Conservation (phyloP, 2,113 vertebrate species). For the Sylvia atricapilla region DNA sequence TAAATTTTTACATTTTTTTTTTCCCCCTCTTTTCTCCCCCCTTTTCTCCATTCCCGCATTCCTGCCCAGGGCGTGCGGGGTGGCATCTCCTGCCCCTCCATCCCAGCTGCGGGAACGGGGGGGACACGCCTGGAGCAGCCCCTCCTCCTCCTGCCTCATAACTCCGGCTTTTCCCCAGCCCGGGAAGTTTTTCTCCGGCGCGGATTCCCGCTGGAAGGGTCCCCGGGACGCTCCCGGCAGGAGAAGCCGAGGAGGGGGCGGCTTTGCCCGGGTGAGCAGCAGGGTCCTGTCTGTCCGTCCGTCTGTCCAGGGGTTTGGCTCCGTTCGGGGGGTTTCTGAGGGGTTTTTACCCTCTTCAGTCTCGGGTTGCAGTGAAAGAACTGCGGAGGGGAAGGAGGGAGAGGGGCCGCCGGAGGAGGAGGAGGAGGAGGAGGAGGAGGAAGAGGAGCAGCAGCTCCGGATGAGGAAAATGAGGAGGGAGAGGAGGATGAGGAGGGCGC, state of each 20-base stretch:
- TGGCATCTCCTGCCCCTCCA: background rate
- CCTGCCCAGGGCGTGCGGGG: background rate
- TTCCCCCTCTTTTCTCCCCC: fast-evolving
- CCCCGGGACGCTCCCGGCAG: background rate
- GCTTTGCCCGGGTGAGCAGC: conserved; percentile 19
- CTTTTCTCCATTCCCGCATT: background rate
- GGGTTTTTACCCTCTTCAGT: background rate
- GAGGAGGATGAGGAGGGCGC: too few relatives aligned
- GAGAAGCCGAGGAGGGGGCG: background rate
- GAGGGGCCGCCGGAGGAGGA: fast-evolving
- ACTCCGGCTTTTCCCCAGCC: background rate
- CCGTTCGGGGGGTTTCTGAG: fast-evolving
- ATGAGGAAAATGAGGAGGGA: too few relatives aligned
- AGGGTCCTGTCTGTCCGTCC: fast-evolving
- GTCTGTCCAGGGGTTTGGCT: background rate
- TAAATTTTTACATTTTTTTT: background rate
- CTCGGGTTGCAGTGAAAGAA: background rate
- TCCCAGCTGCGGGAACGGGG: background rate
- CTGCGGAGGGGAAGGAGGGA: fast-evolving
- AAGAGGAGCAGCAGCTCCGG: too few relatives aligned
- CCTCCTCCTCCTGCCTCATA: conserved; percentile 43
- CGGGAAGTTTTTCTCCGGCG: background rate
- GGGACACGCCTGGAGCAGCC: background rate
- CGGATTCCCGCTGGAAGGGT: fast-evolving
- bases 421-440: background rate